Percentiles rank a stretch among this genome's conserved stretches.
Evolutionary conservation across 2,113 vertebrate genomes (phyloP).

Genomic region (Zosterops hypoxanthus): DNA sequence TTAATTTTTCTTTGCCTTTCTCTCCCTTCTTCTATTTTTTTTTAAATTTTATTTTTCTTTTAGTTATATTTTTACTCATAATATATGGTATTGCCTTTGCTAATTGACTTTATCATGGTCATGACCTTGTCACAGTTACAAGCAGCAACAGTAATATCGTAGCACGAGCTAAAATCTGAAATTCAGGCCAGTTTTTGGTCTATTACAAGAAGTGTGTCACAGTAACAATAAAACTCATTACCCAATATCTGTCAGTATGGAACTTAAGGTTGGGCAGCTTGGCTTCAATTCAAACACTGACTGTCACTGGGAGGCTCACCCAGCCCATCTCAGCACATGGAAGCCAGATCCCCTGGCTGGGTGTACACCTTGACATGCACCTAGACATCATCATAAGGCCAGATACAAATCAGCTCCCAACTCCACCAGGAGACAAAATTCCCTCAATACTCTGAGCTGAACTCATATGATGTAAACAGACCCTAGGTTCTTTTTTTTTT

Average conservation of each 20-base stretch:
- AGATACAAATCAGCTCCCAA: neutral
- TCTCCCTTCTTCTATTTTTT: no score
- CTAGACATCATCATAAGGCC: accelerated
- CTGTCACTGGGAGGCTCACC: neutral
- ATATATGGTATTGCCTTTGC: neutral
- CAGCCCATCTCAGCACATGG: neutral
- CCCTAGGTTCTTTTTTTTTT: neutral
- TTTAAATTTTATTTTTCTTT: no score
- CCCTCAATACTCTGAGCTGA: neutral
- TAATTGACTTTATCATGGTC: neutral
- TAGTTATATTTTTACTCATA: neutral
- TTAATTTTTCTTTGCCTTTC: neutral
- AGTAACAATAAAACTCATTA: neutral
- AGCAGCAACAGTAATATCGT: neutral
- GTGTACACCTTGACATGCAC: accelerated
- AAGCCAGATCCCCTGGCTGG: neutral
- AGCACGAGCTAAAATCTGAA: neutral
- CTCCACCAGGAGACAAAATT: neutral
- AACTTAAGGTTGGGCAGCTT: neutral
- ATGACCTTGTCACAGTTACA: neutral
- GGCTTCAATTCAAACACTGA: neutral
- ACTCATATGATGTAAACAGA: neutral
- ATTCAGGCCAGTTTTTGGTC: neutral
- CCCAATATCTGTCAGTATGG: neutral
- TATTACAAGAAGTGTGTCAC: neutral